Base-by-base conservation (phyloP, 2,888 invertebrate species). In the Amphipoea lucens region DNA sequence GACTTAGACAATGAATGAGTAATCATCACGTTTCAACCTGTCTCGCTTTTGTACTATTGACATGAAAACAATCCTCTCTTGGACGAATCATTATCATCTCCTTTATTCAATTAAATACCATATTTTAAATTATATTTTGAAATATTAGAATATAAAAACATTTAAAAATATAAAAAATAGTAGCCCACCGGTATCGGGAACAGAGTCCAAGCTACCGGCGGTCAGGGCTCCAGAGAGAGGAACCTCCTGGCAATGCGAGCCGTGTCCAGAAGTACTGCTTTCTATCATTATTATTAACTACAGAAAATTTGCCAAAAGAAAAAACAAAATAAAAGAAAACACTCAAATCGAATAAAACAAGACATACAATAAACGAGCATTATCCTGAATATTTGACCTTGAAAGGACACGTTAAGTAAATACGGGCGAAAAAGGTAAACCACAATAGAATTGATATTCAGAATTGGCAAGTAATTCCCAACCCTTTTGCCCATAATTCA, bases 391-490 rank as follows among this genome's bases (percentile, higher is more conserved):
- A 81, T 75, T 78, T 66, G 29, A 76, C 74, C 82, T 78, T 70
- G 65, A 66, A 72, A 68, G 57, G 67, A 65, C 67, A 70, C 73
- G 20, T 42, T 45, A 45, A 45, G 72, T 84, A 79, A 82, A 84
- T 70, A 68, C n/a, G 69, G 29, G 6, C 67, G 11, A 60, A 74
- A 86, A 85, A 86, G 79, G 76, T 76, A 69, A 79, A 74, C 74
- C 74, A 48, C 60, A 36, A 65, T 68, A 74, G 54, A 79, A 83
- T 85, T 86, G 79, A 76, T 85, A 85, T 85, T 85, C 83, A 79
- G 74, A 69, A 83, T 74, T 72, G 68, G 71, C 70, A 71, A 77
- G 74, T 63, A 74, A 86, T 86, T 77, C 70, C 63, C 60, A 84
- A 82, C 79, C 86, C 72, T 76, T 86, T 72, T 17, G 40, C 29